Base-by-base conservation (phyloP, 2,113 vertebrate genomes). In the Semicossyphus pulcher region DNA sequence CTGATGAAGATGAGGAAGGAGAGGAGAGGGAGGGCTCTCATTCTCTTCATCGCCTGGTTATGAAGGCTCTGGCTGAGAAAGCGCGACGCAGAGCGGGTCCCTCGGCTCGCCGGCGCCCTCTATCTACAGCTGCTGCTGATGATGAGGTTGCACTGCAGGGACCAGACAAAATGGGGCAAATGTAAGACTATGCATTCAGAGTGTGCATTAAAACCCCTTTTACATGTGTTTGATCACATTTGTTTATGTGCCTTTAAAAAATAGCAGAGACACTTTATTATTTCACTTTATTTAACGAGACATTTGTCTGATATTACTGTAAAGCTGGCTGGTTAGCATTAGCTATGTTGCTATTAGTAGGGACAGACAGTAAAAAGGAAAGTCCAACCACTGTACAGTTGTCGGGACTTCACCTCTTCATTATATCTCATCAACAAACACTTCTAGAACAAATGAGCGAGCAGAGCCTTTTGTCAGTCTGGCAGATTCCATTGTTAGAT, bases 41-140 rank as follows among this genome's bases (percentile, higher is more conserved):
- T 95, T 93, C 94, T 96, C 88, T 85, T 91, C 80, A 68, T 86
- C n/a, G 77, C 83, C 79, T 86, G 80, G 52, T 79, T 45, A 78
- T 71, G 74, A 74, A 81, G 84, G 65, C 80, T 88, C 80, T 72
- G 80, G 77, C 62, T 66, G 66, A 78, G 70, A 78, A n/a, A 86
- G 80, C 47, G 44, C 2, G 56, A 34, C 26, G 21, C 81, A 67
- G 85, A 83, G 66, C 37, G 63, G 81, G 81, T 78, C 85, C 82
- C 72, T 80, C 62, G 7, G 81, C 87, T 80, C 80, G 49, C 95
- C 94, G 94, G 93, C 91, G 93, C 94, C 93, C 94, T 94, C 94
- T 61, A 62, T 74, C 88, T 98, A 99, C 95, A 99, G 94, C 95
- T 99, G 97, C 94, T 98, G 97, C 94, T 99, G 97, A 93, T 99